A percentile compares a stretch with the other conserved stretches of the same genome.
phyloP scores from a whole-genome alignment of 2,113 vertebrate genomes.

The Zeus faber region DNA sequence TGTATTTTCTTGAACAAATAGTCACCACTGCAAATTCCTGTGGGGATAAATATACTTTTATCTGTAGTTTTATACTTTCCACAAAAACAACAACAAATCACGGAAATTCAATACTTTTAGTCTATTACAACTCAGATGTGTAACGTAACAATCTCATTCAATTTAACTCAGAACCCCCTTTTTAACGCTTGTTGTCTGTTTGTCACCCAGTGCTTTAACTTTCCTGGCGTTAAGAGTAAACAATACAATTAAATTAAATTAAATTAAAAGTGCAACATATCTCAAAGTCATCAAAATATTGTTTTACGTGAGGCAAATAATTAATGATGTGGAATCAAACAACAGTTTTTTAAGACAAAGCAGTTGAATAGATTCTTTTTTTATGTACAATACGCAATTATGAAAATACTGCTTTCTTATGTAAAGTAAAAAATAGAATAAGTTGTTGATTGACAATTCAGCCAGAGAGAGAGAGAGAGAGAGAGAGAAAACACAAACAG shows the following conservation, averaged over 20 bases:
- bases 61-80: no score
- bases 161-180: slow-evolving; percentile 6
- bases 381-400: slow-evolving; percentile 57
- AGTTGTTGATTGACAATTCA: slow-evolving; percentile 34
- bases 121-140: not conserved
- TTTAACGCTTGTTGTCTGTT: not conserved
- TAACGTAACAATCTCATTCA: not conserved
- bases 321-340: slow-evolving; percentile 43
- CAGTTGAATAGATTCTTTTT: slow-evolving; percentile 13
- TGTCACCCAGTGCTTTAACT: not conserved
- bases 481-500: not conserved
- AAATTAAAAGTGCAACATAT: slow-evolving; percentile 32
- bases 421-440: slow-evolving; percentile 56
- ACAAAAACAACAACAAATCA: not conserved
- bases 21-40: no score
- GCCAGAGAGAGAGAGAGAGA: slow-evolving; percentile 33
- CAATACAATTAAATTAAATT: slow-evolving; percentile 2
- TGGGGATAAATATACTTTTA: no score
- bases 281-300: slow-evolving; percentile 9
- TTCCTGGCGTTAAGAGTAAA: not conserved
- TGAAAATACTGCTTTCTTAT: slow-evolving; percentile 69
- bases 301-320: slow-evolving; percentile 68
- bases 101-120: not conserved
- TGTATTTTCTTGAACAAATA: not conserved
- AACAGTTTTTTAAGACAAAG: slow-evolving; percentile 34